Percentiles rank a stretch among this genome's conserved stretches.
Evolutionary conservation across 2,888 invertebrate genomes (phyloP).

Genomic region (Coleophora flavipennella): DNA sequence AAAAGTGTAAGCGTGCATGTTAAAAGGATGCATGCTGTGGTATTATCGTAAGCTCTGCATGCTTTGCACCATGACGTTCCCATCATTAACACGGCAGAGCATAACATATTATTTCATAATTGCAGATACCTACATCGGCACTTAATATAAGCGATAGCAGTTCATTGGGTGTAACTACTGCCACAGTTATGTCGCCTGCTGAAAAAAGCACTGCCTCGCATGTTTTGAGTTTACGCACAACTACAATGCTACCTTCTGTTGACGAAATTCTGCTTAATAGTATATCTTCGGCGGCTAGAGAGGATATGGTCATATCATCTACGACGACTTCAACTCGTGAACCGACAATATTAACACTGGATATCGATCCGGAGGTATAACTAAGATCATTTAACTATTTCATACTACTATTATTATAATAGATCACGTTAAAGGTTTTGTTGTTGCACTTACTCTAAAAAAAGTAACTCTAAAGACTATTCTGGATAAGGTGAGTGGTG

Average conservation of each 20-base stretch:
- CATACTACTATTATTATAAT: neutral
- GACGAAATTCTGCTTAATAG: slow-evolving; percentile 75
- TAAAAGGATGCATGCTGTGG: slow-evolving; percentile 24
- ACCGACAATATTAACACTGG: slow-evolving; percentile 73
- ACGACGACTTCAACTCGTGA: slow-evolving; percentile 66
- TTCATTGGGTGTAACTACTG: slow-evolving; percentile 61
- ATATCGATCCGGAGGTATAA: slow-evolving; percentile 76
- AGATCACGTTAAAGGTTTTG: neutral
- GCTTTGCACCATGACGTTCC: slow-evolving; percentile 43
- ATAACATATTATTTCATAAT: slow-evolving; percentile 66
- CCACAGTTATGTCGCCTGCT: slow-evolving; percentile 57
- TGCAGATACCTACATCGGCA: slow-evolving; percentile 68
- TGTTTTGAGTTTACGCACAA: slow-evolving; percentile 70
- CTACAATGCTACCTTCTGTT: slow-evolving; percentile 73
- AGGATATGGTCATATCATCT: slow-evolving; percentile 70
- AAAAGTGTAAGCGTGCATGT: slow-evolving; percentile 23
- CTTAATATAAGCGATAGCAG: slow-evolving; percentile 66
- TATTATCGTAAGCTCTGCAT: slow-evolving; percentile 45
- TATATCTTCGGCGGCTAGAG: slow-evolving; percentile 74
- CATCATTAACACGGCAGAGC: slow-evolving; percentile 39
- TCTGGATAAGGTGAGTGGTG: slow-evolving; percentile 48
- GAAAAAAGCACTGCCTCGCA: slow-evolving; percentile 71
- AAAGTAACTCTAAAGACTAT: no score
- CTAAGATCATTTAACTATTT: slow-evolving; percentile 23
- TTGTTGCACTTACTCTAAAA: no score